Evolutionary conservation across 2,113 vertebrate species (phyloP).

Genomic region (Oryctolagus cuniculus): mOryCun1.1 NC_091447.1:30509001-30509500

Average conservation of each 20-base stretch:
- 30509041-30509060: slow-evolving; percentile 17
- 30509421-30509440: slow-evolving; percentile 75
- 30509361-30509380: slow-evolving; percentile 74
- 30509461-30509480: slow-evolving; percentile 75
- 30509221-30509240: slow-evolving; percentile 38
- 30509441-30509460: slow-evolving; percentile 62
- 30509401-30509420: slow-evolving; percentile 82
- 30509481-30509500: slow-evolving; percentile 74
- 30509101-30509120: slow-evolving; percentile 44
- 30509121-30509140: neutral
- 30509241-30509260: slow-evolving; percentile 64
- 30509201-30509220: neutral
- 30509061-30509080: slow-evolving; percentile 44
- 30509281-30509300: slow-evolving; percentile 71
- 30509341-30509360: slow-evolving; percentile 67
- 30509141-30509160: neutral
- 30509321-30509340: slow-evolving; percentile 71
- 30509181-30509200: neutral
- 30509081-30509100: slow-evolving; percentile 21
- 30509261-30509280: slow-evolving; percentile 79
- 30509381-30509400: slow-evolving; percentile 74
- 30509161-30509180: neutral
- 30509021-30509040: neutral
- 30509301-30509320: slow-evolving; percentile 72
- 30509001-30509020: neutral